Percentiles rank a stretch among this genome's conserved stretches.
These are phyloP conservation scores for Pempheris klunzingeri DNA, from an alignment of 2,797 vertebrate genomes.

Conservation along the genomic window DNA sequence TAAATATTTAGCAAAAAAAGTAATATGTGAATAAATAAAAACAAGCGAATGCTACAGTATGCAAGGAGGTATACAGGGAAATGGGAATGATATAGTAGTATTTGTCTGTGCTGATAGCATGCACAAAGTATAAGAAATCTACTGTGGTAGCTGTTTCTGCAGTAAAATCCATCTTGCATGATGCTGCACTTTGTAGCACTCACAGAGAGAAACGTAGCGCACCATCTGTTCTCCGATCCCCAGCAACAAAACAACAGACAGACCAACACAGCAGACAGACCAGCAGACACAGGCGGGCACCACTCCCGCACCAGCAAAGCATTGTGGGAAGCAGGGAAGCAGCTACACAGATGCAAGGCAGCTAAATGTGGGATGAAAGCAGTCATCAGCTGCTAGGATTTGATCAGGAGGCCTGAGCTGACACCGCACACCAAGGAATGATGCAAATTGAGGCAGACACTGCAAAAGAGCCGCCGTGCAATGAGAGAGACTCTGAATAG, in stretches of 20 bases:
- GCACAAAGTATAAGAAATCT: constrained; percentile 13
- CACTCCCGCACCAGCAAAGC: constrained; percentile 59
- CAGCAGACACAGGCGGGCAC: constrained; percentile 57
- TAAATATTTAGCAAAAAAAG: constrained; percentile 28
- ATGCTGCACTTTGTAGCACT: constrained; percentile 74
- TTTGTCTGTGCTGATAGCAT: constrained; percentile 8
- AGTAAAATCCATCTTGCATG: constrained; percentile 67
- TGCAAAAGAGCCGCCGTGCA: constrained; percentile 59
- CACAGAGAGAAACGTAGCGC: constrained; percentile 65
- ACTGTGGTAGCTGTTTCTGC: constrained; percentile 48
- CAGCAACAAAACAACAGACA: constrained; percentile 70
- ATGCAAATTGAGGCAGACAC: constrained; percentile 77
- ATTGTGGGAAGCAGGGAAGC: constrained; percentile 63
- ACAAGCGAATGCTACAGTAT: background rate
- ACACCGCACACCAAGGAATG: constrained; percentile 54
- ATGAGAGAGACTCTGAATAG: constrained; percentile 40
- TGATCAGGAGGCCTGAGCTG: constrained; percentile 73
- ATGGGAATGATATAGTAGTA: background rate
- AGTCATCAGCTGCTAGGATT: constrained; percentile 66
- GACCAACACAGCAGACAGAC: constrained; percentile 62
- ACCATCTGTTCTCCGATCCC: constrained; percentile 80
- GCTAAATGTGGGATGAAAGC: constrained; percentile 76
- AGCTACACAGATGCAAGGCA: constrained; percentile 48
- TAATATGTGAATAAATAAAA: constrained; percentile 7
- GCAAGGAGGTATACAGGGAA: background rate